Evolutionary conservation across 2,888 invertebrate genomes (phyloP), one percentile per base, ranked within the genome.

Genomic region (Phymatocera aterrima): DNA sequence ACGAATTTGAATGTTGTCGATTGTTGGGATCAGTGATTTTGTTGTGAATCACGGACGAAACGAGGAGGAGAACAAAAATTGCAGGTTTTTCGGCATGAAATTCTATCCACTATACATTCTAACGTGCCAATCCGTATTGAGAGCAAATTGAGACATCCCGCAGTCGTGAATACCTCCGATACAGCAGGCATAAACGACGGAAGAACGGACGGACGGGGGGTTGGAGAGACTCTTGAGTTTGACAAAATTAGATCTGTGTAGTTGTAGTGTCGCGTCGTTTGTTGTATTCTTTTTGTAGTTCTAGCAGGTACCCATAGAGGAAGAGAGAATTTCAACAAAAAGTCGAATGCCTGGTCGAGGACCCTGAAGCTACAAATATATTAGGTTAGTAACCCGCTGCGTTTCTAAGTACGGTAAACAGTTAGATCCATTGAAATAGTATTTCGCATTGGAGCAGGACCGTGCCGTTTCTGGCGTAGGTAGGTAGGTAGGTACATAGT

Each of bases 381-480:
- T 48, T 51, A 51, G 34, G 24, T 8, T 3, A 60, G 72, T 74
- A 43, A 72, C 78, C 78, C 60, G 78, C 72, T 43, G 78, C 51
- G 78, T 78, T 72, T 74, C 72, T n/a, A 78, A 72, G 78, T 78
- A 70, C 78, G 43, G 57, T 60, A 74, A 72, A 78, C 78, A 78
- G 78, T 78, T 60, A 43, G 72, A 54, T 54, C 60, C 21, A 74
- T 78, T 57, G 72, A 70, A 60, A 37, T 57, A 24, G 24, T 51
- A 37, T 72, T 51, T 34, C 51, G 43, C 3, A 15, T 46, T 24
- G 37, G 10, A 10, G 28, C 10, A 5, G 24, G n/a, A n/a, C n/a
- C 21, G 6, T 2, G 51, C 48, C n/a, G 6, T n/a, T 18, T n/a
- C 51, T 18, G 5, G 5, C 51, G n/a, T n/a, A n/a, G n/a, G n/a